These are phyloP conservation scores for Phaethornis superciliosus DNA, from an alignment of 2,113 vertebrate genomes.

Conservation along the genomic window DNA sequence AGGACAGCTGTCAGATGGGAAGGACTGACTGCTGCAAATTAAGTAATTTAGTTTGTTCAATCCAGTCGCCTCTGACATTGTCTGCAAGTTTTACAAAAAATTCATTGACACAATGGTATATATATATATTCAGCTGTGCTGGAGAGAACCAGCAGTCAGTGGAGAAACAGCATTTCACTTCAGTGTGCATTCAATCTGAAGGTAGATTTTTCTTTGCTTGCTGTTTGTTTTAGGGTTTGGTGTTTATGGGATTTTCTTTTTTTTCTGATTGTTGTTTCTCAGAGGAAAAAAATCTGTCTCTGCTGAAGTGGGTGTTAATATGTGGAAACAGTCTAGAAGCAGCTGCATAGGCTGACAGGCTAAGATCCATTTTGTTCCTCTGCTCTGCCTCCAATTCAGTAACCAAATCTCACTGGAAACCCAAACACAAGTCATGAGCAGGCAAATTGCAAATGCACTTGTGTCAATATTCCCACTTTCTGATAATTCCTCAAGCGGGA, in stretches of 20 bases:
- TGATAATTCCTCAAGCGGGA: background rate
- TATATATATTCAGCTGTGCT: background rate
- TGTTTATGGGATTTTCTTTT: too few relatives aligned
- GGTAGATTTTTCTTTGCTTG: background rate
- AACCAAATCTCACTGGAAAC: background rate
- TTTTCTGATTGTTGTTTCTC: background rate
- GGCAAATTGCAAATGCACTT: background rate
- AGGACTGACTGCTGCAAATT: background rate
- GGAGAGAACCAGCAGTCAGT: background rate
- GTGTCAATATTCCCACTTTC: background rate
- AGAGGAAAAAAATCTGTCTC: background rate
- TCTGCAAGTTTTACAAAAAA: conserved; percentile 15
- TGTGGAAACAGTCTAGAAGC: background rate
- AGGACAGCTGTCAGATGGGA: background rate
- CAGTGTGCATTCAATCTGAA: background rate
- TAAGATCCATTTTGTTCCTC: background rate
- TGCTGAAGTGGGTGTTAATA: background rate
- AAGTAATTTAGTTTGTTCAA: conserved; percentile 16
- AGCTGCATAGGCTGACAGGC: background rate
- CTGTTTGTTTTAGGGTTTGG: background rate
- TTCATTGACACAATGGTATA: background rate
- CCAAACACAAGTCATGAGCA: background rate
- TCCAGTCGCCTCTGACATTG: background rate
- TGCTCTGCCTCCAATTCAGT: background rate
- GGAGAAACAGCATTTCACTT: background rate